Percentiles rank a stretch among this genome's conserved stretches.
Evolutionary conservation across 2,888 invertebrate genomes (phyloP).

Genomic region (Ecliptopera silaceata): DNA sequence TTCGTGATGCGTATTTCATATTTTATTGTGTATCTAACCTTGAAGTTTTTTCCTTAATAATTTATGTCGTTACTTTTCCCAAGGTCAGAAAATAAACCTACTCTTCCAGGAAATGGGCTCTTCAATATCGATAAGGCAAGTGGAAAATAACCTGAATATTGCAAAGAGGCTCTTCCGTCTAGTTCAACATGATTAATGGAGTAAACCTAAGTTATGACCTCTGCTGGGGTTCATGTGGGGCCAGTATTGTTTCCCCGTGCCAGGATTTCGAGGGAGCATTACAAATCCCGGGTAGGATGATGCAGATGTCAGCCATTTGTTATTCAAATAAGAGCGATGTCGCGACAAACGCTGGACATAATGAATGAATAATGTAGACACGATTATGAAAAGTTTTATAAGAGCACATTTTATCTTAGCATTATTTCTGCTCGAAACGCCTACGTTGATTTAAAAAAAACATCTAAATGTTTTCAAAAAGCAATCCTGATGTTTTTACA

Average conservation of each 20-base stretch:
- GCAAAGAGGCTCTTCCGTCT: constrained; percentile 28
- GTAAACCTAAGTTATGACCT: constrained; percentile 47
- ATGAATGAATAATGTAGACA: constrained; percentile 79
- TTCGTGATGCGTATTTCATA: constrained; percentile 19
- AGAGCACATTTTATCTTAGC: background rate
- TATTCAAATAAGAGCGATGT: constrained; percentile 75
- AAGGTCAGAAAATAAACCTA: constrained; percentile 9
- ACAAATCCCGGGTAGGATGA: constrained; percentile 64
- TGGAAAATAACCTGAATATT: constrained; percentile 30
- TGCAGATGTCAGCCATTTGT: constrained; percentile 79
- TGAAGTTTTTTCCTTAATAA: constrained; percentile 9
- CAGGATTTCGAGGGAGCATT: constrained; percentile 55
- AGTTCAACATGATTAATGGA: constrained; percentile 39
- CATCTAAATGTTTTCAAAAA: background rate
- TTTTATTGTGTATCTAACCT: constrained; percentile 10
- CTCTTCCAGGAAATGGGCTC: background rate
- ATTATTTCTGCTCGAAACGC: background rate
- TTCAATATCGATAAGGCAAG: constrained; percentile 21
- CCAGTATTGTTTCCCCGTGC: constrained; percentile 55
- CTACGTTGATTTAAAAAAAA: background rate
- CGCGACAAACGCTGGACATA: constrained; percentile 72
- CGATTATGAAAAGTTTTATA: constrained; percentile 69
- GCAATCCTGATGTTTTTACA: constrained; percentile 7
- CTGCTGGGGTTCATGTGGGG: constrained; percentile 46
- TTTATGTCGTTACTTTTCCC: constrained; percentile 13